Conservation (phyloP, 2,113 vertebrate species). For the Oreocharis arfaki region DNA sequence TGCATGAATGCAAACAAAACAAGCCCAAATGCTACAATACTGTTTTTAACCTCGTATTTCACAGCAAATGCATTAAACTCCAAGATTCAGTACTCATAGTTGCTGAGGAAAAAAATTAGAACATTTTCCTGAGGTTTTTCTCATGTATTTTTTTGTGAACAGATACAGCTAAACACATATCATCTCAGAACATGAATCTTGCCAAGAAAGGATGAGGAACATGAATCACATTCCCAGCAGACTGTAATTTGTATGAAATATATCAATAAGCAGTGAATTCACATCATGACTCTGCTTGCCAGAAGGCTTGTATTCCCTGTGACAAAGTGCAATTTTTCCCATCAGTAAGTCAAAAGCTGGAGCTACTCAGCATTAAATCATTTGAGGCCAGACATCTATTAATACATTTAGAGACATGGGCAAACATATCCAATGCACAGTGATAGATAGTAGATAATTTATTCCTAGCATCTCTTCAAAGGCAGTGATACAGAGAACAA, state of each 20-base stretch:
- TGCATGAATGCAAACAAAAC: background rate
- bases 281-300: background rate
- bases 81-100: background rate
- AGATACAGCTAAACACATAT: background rate
- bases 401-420: background rate
- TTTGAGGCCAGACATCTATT: background rate
- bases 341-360: constrained; percentile 11
- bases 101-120: background rate
- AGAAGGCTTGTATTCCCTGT: background rate
- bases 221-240: background rate
- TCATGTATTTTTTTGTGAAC: background rate
- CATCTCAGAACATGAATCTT: background rate
- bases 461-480: background rate
- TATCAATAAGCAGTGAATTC: background rate
- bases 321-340: background rate
- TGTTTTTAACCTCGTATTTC: background rate
- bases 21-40: background rate
- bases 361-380: constrained; percentile 1
- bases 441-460: background rate
- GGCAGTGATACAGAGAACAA: background rate
- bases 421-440: background rate
- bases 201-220: background rate
- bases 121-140: background rate
- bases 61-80: background rate
- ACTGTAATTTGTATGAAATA: background rate